phyloP scores from a whole-genome alignment of 2,113 vertebrate species.

The Trochalopteron elliotii region DNA sequence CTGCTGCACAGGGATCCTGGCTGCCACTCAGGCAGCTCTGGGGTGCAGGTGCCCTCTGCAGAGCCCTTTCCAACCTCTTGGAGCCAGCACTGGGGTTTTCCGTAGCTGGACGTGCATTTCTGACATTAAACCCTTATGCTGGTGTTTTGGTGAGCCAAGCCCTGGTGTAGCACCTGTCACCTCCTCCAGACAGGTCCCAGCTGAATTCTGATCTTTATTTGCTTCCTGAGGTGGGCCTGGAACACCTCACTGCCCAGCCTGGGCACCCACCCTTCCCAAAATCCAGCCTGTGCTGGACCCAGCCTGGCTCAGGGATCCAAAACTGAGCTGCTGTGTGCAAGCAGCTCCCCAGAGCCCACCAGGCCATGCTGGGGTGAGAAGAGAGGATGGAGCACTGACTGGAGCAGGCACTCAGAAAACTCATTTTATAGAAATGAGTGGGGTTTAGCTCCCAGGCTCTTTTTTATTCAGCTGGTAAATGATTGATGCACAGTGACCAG shows the following conservation, averaged over 20 bases:
- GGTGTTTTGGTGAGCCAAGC: background rate
- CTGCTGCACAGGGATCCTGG: background rate
- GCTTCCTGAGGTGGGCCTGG: background rate
- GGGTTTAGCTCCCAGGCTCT: background rate
- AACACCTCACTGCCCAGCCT: background rate
- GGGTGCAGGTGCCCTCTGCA: background rate
- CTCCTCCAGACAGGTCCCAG: background rate
- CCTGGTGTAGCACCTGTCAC: background rate
- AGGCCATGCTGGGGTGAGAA: background rate
- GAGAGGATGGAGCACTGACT: background rate
- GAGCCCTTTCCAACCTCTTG: background rate
- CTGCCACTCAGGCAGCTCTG: background rate
- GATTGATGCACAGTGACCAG: background rate
- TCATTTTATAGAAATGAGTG: rapidly evolving
- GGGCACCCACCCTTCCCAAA: background rate
- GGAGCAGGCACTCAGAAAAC: background rate
- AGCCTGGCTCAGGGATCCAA: background rate
- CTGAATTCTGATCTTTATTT: background rate
- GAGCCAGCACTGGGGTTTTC: background rate
- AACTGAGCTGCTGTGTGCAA: background rate
- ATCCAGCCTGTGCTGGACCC: background rate
- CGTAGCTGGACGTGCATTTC: rapidly evolving
- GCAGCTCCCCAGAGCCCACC: rapidly evolving
- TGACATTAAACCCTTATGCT: background rate
- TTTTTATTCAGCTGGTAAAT: background rate